These are phyloP conservation scores for Ciconia maguari DNA, from an alignment of 2,113 vertebrate species.

Conservation along the genomic window DNA sequence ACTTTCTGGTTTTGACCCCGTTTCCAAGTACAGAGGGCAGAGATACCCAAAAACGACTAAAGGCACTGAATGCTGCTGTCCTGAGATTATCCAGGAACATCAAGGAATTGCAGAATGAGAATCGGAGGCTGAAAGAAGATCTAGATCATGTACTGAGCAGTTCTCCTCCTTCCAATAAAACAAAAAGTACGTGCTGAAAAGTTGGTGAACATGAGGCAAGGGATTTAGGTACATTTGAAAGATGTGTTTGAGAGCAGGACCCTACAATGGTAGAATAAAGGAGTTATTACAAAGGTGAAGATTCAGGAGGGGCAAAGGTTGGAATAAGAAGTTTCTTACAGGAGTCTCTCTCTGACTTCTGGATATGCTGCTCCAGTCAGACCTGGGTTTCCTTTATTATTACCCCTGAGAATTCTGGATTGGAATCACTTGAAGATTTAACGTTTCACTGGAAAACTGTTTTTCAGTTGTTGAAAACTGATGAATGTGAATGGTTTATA, in stretches of 20 bases:
- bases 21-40: slow-evolving; percentile 74
- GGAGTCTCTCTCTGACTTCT: not conserved
- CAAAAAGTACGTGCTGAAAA: slow-evolving; percentile 72
- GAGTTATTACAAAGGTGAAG: not conserved
- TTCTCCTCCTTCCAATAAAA: slow-evolving; percentile 62
- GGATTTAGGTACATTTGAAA: not conserved
- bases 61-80: slow-evolving; percentile 77
- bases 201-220: rapidly evolving
- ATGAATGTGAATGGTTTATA: not conserved
- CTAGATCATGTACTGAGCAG: slow-evolving; percentile 72
- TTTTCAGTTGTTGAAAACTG: not conserved
- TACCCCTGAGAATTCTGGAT: not conserved
- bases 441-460: not conserved
- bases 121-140: slow-evolving; percentile 81
- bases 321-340: not conserved
- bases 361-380: not conserved
- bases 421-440: not conserved
- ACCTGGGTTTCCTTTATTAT: not conserved
- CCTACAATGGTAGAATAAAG: not conserved
- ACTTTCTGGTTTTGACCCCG: not conserved
- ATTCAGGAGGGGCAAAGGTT: not conserved
- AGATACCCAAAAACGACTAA: slow-evolving; percentile 77
- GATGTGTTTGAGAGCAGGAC: not conserved
- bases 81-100: slow-evolving; percentile 81
- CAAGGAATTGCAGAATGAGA: slow-evolving; percentile 86